Evolutionary conservation across 64 coral and sea anemone species (phyloP).

Genomic region (Anthopleura sola): DNA sequence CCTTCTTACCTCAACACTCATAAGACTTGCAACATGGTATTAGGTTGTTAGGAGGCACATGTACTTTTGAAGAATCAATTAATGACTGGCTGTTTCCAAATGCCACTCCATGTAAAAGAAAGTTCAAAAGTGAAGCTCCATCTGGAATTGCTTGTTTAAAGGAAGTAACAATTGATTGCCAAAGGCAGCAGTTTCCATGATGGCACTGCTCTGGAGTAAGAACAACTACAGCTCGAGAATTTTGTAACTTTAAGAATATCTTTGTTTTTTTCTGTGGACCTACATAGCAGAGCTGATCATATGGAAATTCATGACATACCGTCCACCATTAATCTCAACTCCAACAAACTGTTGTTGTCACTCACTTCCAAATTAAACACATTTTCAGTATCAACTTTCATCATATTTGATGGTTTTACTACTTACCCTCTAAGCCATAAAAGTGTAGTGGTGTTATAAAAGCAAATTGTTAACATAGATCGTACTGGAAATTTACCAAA

Average conservation of each 20-base stretch:
- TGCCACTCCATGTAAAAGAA: conserved; percentile 11
- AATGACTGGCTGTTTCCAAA: conserved; percentile 31
- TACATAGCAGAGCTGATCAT: conserved; percentile 33
- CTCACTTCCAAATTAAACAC: no score
- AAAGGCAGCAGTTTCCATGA: conserved; percentile 6
- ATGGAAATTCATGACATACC: conserved; percentile 23
- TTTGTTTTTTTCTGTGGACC: conserved; percentile 73
- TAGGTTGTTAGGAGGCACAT: neutral
- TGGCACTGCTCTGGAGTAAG: conserved; percentile 36
- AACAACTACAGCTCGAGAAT: neutral
- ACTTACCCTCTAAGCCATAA: no score
- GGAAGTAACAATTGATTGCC: conserved; percentile 24
- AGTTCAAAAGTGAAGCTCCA: conserved; percentile 14
- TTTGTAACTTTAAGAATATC: conserved; percentile 50
- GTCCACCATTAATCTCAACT: neutral
- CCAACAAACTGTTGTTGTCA: neutral
- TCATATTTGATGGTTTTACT: no score
- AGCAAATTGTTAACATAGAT: conserved; percentile 33
- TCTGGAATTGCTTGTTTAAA: neutral
- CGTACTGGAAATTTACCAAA: conserved; percentile 44
- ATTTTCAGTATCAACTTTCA: no score
- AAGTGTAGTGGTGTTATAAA: neutral
- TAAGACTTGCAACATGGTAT: neutral
- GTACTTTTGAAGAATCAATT: conserved; percentile 3
- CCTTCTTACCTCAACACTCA: neutral